These are phyloP conservation scores for Macropodus opercularis DNA, from an alignment of 2,797 vertebrate genomes.

Conservation along the genomic window DNA sequence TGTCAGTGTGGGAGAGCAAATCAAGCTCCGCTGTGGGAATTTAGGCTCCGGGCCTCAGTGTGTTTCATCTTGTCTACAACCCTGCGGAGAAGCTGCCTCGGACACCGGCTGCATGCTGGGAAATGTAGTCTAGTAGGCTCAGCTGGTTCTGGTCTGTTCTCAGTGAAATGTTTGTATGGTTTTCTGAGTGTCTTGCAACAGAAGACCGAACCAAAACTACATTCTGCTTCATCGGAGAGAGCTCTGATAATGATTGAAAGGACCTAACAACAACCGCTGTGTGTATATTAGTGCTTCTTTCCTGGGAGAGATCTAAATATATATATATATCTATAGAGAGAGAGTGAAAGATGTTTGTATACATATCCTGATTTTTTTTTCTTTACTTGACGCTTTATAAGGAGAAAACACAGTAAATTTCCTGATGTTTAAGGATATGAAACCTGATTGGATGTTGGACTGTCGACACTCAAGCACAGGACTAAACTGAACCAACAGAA, in stretches of 20 bases:
- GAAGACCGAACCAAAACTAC: conserved; percentile 25
- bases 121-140: conserved; percentile 45
- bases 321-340: conserved; percentile 51
- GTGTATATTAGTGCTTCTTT: conserved; percentile 68
- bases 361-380: conserved; percentile 68
- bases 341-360: conserved; percentile 60
- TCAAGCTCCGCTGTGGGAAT: not conserved
- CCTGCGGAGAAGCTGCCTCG: not conserved
- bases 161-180: conserved; percentile 43
- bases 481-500: conserved; percentile 42
- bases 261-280: conserved; percentile 30
- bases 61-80: not conserved
- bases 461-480: conserved; percentile 7
- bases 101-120: conserved; percentile 64
- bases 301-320: conserved; percentile 55
- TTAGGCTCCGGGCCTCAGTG: not conserved
- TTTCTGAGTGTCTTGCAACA: too few species aligned
- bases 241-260: conserved; percentile 17
- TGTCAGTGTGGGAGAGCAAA: not conserved
- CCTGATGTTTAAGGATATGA: conserved; percentile 35
- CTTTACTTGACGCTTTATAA: conserved; percentile 63
- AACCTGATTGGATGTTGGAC: conserved; percentile 27
- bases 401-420: conserved; percentile 35
- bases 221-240: conserved; percentile 27
- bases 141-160: conserved; percentile 3